phyloP scores from a whole-genome alignment of 2,113 vertebrate species.

The Centropristis striata region DNA sequence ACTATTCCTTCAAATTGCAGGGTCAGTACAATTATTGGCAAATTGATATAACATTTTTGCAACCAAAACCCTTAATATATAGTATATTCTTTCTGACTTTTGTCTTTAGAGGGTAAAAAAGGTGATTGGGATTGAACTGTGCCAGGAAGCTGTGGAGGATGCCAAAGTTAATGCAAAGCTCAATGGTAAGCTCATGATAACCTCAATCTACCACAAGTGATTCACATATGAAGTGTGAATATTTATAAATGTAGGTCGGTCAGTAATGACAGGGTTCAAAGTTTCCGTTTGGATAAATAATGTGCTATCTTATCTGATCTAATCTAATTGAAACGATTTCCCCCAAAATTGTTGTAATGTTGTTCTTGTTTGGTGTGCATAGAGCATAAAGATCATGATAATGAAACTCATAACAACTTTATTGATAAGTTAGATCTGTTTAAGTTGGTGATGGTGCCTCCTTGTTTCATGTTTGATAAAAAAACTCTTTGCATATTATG shows the following conservation, averaged over 20 bases:
- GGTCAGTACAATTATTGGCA: neutral
- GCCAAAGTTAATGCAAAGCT: slow-evolving; percentile 91
- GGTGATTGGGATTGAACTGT: slow-evolving; percentile 95
- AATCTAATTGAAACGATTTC: neutral
- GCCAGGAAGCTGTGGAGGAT: slow-evolving; percentile 94
- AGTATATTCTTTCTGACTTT: neutral
- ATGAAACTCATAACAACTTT: neutral
- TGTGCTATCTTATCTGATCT: neutral
- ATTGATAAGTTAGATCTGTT: neutral
- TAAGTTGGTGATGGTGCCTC: neutral
- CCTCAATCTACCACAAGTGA: neutral
- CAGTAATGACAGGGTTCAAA: neutral
- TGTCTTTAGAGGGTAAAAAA: slow-evolving; percentile 91
- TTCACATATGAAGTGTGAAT: neutral
- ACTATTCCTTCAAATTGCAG: neutral
- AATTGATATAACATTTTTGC: neutral
- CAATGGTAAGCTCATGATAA: slow-evolving; percentile 87
- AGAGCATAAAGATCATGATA: neutral
- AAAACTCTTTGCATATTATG: no score
- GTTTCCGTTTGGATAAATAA: neutral
- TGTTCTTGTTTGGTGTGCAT: neutral
- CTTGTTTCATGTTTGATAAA: no score
- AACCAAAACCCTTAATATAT: neutral
- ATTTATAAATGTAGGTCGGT: neutral
- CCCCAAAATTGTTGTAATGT: neutral